Percentiles rank a stretch among this genome's conserved stretches.
Evolutionary conservation across 2,888 invertebrate species (phyloP).

Genomic region (Rotaria sp.): DNA sequence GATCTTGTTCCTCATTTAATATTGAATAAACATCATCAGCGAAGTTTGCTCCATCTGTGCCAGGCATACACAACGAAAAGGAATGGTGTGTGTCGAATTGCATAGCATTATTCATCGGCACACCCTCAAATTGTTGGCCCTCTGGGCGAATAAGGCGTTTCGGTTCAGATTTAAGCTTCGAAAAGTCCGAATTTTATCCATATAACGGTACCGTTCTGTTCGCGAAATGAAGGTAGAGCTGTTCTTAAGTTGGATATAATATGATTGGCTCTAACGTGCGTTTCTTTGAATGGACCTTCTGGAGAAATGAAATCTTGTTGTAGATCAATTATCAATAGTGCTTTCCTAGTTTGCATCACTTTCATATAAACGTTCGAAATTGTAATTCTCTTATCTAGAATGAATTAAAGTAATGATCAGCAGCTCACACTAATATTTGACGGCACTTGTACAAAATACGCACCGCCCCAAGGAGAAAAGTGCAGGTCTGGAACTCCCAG

Average conservation of each 20-base stretch:
- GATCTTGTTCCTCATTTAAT: background rate
- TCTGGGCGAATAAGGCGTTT: background rate
- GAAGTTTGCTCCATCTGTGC: background rate
- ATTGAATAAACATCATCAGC: background rate
- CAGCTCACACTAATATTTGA: too few relatives aligned
- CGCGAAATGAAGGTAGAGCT: background rate
- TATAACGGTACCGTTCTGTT: background rate
- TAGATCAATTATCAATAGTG: background rate
- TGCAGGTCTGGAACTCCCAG: too few relatives aligned
- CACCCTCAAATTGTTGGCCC: background rate
- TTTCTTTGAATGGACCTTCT: background rate
- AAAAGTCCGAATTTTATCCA: background rate
- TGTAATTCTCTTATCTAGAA: too few relatives aligned
- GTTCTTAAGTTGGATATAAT: background rate
- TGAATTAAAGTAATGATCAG: too few relatives aligned
- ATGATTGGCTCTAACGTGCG: background rate
- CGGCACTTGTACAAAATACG: too few relatives aligned
- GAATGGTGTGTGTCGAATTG: background rate
- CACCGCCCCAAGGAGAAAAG: too few relatives aligned
- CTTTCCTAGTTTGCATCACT: background rate
- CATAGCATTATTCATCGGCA: background rate
- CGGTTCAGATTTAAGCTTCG: background rate
- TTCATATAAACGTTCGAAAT: background rate
- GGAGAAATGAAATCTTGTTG: background rate
- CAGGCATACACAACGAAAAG: background rate